A percentile compares a stretch with the other conserved stretches of the same genome.
Evolutionary conservation across 2,888 invertebrate species (phyloP).

Genomic region (Frankliniella intonsa): DNA sequence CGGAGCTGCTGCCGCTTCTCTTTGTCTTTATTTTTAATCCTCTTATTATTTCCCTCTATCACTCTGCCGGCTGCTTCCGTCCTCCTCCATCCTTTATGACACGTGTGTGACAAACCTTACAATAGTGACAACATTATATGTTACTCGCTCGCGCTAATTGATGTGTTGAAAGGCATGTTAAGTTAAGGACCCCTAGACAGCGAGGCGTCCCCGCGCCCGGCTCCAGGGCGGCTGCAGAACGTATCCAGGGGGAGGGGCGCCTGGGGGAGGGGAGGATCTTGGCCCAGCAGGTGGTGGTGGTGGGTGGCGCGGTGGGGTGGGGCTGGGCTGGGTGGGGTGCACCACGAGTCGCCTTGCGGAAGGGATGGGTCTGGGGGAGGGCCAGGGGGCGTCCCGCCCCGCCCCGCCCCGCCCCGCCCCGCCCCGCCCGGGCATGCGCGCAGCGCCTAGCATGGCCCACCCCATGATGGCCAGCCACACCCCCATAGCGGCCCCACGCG

Average conservation of each 20-base stretch:
- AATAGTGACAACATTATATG: too few species aligned
- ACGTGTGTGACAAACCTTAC: too few species aligned
- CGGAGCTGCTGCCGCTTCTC: neutral
- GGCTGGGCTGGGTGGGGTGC: neutral
- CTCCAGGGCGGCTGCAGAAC: neutral
- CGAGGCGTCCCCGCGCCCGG: neutral
- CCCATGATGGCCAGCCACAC: neutral
- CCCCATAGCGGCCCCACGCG: neutral
- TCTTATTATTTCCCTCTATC: too few species aligned
- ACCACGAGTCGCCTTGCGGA: neutral
- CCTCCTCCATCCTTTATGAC: too few species aligned
- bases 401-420: neutral
- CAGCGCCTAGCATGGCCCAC: neutral
- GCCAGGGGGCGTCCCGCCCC: neutral
- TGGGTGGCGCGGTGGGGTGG: neutral
- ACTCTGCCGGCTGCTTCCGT: too few species aligned
- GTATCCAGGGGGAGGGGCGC: neutral
- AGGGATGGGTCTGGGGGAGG: neutral
- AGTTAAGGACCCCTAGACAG: neutral
- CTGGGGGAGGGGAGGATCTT: neutral
- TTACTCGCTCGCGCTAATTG: too few species aligned
- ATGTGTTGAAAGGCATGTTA: too few species aligned
- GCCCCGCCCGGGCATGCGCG: neutral
- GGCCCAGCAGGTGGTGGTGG: conserved; percentile 2
- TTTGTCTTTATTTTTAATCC: neutral